Percentiles rank a stretch among this genome's conserved stretches.
Conservation (phyloP, 2,113 vertebrate species). For the Lagopus leucura region DNA sequence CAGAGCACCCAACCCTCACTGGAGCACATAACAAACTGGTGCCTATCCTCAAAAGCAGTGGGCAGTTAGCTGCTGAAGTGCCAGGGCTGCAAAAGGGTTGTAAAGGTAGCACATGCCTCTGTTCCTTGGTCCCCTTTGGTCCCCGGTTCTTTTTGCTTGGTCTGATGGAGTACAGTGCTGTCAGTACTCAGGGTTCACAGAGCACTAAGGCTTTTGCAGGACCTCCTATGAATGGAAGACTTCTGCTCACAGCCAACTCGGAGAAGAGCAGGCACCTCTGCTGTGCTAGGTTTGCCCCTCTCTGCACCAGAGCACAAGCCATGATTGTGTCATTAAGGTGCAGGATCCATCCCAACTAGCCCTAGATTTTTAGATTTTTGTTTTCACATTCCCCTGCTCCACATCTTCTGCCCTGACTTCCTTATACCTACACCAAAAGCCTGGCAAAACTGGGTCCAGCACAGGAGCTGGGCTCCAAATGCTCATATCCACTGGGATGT, state of each 20-base stretch:
- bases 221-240: background rate
- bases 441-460: background rate
- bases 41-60: background rate
- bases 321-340: background rate
- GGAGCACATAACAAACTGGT: background rate
- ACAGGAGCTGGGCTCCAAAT: background rate
- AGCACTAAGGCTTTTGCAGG: background rate
- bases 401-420: background rate
- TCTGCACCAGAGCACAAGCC: background rate
- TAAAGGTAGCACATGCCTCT: background rate
- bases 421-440: background rate
- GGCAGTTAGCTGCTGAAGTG: background rate
- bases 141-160: background rate
- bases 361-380: background rate
- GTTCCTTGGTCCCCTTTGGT: background rate
- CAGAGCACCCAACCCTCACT: background rate
- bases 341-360: background rate
- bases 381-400: background rate
- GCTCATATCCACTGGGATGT: accelerated
- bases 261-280: background rate
- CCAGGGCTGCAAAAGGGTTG: background rate
- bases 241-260: background rate
- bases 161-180: background rate
- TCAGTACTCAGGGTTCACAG: background rate
- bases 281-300: background rate